Percentiles rank a stretch among this genome's conserved stretches.
phyloP scores from a whole-genome alignment of 1,140 invertebrate species.

The Sinonovacula constricta region DNA sequence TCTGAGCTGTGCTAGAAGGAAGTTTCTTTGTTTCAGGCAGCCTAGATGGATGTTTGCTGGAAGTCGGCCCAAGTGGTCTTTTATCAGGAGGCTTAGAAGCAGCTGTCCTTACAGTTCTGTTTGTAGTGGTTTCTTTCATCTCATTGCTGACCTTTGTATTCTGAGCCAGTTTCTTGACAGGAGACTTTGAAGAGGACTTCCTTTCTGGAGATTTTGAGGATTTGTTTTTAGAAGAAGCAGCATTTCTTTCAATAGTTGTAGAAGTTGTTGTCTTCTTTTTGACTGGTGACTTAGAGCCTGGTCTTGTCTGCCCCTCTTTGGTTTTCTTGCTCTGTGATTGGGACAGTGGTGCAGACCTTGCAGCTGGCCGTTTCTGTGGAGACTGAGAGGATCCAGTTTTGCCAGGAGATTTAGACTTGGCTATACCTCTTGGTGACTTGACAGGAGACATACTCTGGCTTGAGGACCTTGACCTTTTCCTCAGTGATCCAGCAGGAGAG shows the following conservation, averaged over 20 bases:
- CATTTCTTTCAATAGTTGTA: too few relatives aligned
- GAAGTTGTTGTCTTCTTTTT: neutral
- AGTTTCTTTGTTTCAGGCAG: too few relatives aligned
- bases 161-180: slow-evolving; percentile 8
- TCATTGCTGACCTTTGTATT: too few relatives aligned
- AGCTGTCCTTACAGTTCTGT: too few relatives aligned
- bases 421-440: neutral
- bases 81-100: neutral
- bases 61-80: neutral
- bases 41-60: too few relatives aligned
- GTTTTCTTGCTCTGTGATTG: too few relatives aligned
- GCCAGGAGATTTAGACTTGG: neutral
- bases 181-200: slow-evolving; percentile 42
- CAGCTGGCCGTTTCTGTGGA: slow-evolving; percentile 27
- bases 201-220: slow-evolving; percentile 1
- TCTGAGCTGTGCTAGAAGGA: too few relatives aligned
- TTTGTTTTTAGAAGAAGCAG: neutral
- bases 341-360: slow-evolving; percentile 26
- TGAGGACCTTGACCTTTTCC: neutral
- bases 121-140: too few relatives aligned
- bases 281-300: neutral
- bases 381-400: neutral
- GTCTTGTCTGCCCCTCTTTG: too few relatives aligned
- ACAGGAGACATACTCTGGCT: neutral
- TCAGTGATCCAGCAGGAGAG: too few relatives aligned